A percentile compares a stretch with the other conserved stretches of the same genome.
phyloP scores from a whole-genome alignment of 2,113 vertebrate genomes.

The Hemiscyllium ocellatum region DNA sequence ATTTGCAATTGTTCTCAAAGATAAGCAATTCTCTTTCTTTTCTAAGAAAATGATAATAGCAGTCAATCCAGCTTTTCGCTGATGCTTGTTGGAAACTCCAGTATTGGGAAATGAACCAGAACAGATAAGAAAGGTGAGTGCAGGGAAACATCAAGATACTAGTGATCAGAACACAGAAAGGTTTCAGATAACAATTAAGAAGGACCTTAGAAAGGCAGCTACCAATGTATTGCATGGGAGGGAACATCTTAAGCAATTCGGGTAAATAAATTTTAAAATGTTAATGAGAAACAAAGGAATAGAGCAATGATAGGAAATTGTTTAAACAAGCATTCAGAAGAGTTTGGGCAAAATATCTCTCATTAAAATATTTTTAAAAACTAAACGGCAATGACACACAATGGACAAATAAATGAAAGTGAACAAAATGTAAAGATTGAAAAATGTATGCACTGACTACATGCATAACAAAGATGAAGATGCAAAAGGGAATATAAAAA shows the following conservation, averaged over 20 bases:
- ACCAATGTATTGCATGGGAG: background rate
- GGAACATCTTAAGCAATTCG: background rate
- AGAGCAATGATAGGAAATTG: background rate
- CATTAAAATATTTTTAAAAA: background rate
- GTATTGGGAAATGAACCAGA: background rate
- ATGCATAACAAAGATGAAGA: background rate
- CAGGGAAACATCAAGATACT: background rate
- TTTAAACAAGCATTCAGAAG: background rate
- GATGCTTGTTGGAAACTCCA: background rate
- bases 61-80: background rate
- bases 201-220: background rate
- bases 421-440: background rate
- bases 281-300: background rate
- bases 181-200: background rate
- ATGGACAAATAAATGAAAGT: background rate
- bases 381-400: background rate
- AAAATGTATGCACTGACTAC: background rate
- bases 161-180: background rate
- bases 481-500: background rate
- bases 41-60: background rate
- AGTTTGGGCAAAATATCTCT: background rate
- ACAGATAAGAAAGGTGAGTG: background rate
- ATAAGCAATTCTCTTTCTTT: background rate
- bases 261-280: background rate
- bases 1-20: background rate